Evolutionary conservation across 2,888 invertebrate genomes (phyloP).

Genomic region (Agonopterix alstromeriana): DNA sequence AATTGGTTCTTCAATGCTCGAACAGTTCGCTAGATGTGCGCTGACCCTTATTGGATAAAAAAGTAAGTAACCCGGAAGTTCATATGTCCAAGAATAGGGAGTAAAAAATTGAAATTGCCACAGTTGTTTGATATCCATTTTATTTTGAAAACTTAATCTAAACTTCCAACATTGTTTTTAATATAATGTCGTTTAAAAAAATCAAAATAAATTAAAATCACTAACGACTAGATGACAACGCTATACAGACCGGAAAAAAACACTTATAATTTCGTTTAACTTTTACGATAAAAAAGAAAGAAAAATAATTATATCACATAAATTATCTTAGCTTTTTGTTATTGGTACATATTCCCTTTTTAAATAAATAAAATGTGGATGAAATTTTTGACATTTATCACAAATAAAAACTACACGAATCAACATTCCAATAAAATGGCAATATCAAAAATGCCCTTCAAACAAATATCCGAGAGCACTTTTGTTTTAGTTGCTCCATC

Average conservation of each 20-base stretch:
- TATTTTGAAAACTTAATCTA: slow-evolving; percentile 56
- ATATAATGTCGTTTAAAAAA: slow-evolving; percentile 33
- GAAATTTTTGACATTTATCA: no score
- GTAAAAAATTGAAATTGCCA: slow-evolving; percentile 10
- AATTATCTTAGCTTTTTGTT: slow-evolving; percentile 13
- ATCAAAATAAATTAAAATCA: slow-evolving; percentile 54
- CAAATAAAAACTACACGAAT: no score
- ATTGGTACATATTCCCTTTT: no score
- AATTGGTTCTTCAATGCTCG: no score
- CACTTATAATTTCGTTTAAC: not conserved
- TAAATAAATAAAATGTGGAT: no score
- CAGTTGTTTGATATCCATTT: slow-evolving; percentile 48
- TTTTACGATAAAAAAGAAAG: slow-evolving; percentile 11
- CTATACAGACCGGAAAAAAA: slow-evolving; percentile 43
- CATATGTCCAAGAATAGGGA: not conserved
- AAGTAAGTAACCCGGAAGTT: not conserved
- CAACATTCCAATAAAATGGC: no score
- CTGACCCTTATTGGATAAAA: not conserved
- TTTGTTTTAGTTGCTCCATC: no score
- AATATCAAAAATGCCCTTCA: no score
- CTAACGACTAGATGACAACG: slow-evolving; percentile 67
- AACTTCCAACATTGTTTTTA: slow-evolving; percentile 47
- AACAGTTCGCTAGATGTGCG: no score
- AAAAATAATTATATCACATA: slow-evolving; percentile 36
- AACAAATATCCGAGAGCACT: no score